Base-by-base conservation (phyloP, 2,888 invertebrate genomes). In the Clitarchus hookeri region DNA sequence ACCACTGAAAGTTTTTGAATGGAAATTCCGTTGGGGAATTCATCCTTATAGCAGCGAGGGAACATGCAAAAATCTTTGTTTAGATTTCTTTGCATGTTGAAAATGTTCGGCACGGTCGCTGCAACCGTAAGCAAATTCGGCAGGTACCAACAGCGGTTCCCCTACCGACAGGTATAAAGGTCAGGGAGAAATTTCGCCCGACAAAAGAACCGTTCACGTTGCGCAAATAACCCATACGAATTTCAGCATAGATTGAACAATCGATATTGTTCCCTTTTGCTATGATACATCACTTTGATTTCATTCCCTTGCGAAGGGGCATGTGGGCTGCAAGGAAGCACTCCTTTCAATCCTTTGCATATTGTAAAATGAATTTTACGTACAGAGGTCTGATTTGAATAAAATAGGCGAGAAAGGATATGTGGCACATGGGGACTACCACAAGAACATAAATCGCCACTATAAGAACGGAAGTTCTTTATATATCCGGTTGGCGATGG, bases 181-280 rank as follows among this genome's bases (percentile, higher is more conserved):
- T 48, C 48, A 48, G 16, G 16, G 48, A 48, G 65, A n/a, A 65
- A 16, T n/a, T 65, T 23, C 16, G 65, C 65, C 8, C n/a, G 65
- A 65, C 65, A 65, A 65, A 65, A 65, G 65, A 65, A n/a, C 23
- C 65, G 44, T 27, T 44, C 36, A 48, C 54, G 48, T 78, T 84
- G 83, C 65, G 83, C 85, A 85, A 85, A 85, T 85, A 85, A 85
- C 83, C 77, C 19, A n/a, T 84, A 26, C 85, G 83, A n/a, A 83
- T 77, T 85, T 83, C 85, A 85, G 80, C 44, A 85, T 79, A 85
- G 44, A 83, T 84, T n/a, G 83, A 85, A 83, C 83, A 83, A 83
- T 26, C 36, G 85, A 48, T 26, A 85, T 77, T 83, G 83, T 83
- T 44, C 85, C 27, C 44, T 12, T 19, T 26, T 77, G 83, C 84